A percentile compares a stretch with the other conserved stretches of the same genome.
These are phyloP conservation scores for Anagyrus pseudococci DNA, from an alignment of 2,888 invertebrate species.

Conservation along the genomic window DNA sequence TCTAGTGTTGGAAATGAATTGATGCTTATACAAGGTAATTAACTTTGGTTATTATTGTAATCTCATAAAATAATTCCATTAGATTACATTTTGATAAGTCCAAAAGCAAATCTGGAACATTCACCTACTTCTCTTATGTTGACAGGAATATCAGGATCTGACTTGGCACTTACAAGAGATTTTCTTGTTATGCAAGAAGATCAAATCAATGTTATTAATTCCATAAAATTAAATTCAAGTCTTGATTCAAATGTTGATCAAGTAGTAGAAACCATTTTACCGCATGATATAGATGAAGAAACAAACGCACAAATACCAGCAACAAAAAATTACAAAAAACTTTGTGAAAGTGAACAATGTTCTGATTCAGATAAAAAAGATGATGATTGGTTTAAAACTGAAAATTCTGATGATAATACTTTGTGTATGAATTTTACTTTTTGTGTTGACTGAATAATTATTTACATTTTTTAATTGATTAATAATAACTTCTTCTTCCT, in stretches of 20 bases:
- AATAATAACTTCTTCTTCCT: not conserved
- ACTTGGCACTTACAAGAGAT: conserved; percentile 55
- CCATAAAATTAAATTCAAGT: conserved; percentile 51
- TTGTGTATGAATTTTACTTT: conserved; percentile 45
- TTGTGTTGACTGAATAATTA: not conserved
- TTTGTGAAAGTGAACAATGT: conserved; percentile 14
- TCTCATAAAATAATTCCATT: conserved; percentile 2
- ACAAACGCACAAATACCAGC: conserved; percentile 38
- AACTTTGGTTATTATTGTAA: not conserved
- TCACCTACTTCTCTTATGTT: conserved; percentile 55
- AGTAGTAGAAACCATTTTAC: conserved; percentile 34
- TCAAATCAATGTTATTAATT: conserved; percentile 55
- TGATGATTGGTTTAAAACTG: conserved; percentile 50
- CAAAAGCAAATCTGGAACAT: conserved; percentile 53
- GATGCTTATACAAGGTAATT: conserved; percentile 57
- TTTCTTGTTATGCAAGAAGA: conserved; percentile 60
- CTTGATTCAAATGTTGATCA: conserved; percentile 45
- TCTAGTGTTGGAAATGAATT: conserved; percentile 54
- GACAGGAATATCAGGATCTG: conserved; percentile 54
- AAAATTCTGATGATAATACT: conserved; percentile 51
- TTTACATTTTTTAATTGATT: not conserved
- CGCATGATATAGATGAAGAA: conserved; percentile 31
- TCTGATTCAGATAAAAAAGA: conserved; percentile 40
- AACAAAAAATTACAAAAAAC: conserved; percentile 31
- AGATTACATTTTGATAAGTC: conserved; percentile 42